Percentiles rank a stretch among this genome's conserved stretches.
Evolutionary conservation across 2,113 vertebrate species (phyloP).

Genomic region (Neogobius melanostomus): DNA sequence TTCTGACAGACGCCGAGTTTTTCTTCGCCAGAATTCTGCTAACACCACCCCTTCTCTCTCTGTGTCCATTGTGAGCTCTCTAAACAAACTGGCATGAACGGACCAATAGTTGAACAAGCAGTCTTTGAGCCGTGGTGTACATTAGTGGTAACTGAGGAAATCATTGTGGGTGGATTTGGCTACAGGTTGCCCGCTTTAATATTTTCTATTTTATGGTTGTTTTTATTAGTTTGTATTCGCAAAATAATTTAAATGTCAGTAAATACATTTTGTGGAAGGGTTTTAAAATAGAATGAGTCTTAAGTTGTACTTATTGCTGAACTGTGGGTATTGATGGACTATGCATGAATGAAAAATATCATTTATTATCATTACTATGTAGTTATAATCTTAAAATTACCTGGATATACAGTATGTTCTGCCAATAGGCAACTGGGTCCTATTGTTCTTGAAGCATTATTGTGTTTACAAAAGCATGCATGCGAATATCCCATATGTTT

Average conservation of each 20-base stretch:
- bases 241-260: not conserved
- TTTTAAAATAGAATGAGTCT: not conserved
- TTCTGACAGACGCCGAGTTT: conserved; percentile 37
- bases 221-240: not conserved
- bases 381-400: not conserved
- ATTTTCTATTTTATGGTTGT: not conserved
- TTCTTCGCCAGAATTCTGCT: conserved; percentile 29
- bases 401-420: not conserved
- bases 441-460: not conserved
- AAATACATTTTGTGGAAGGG: not conserved
- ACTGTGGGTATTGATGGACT: too few relatives aligned
- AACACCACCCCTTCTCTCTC: conserved; percentile 44
- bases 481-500: conserved; percentile 18
- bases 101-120: conserved; percentile 44
- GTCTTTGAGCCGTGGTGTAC: not conserved
- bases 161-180: not conserved
- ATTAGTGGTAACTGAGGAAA: not conserved
- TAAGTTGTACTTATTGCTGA: too few relatives aligned
- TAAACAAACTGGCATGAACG: conserved; percentile 47
- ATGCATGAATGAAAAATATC: too few relatives aligned
- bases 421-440: not conserved
- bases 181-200: not conserved
- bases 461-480: not conserved
- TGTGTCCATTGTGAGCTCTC: conserved; percentile 34
- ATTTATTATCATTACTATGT: too few relatives aligned